phyloP scores from a whole-genome alignment of 1,140 invertebrate species.

The Drosophila dunni region DNA sequence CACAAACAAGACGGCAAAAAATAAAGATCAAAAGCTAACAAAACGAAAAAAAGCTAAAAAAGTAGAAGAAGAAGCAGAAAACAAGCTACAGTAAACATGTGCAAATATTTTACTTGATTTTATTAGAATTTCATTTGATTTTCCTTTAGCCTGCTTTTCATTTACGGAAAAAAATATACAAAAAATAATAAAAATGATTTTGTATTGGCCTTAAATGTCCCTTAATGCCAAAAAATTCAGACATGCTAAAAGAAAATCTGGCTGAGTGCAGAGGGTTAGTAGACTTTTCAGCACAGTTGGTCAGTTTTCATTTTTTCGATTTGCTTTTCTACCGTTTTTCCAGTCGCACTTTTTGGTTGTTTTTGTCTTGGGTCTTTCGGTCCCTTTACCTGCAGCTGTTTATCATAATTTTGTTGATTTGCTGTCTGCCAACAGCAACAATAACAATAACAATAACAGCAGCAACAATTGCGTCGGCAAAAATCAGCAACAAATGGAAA shows the following conservation, averaged over 20 bases:
- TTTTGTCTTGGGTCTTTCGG: constrained; percentile 39
- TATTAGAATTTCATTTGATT: constrained; percentile 57
- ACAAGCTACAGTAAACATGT: constrained; percentile 66
- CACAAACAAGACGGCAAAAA: constrained; percentile 51
- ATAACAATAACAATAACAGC: constrained; percentile 64
- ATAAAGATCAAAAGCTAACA: constrained; percentile 78
- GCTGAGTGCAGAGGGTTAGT: no score
- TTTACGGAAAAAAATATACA: constrained; percentile 39
- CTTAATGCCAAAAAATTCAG: constrained; percentile 51
- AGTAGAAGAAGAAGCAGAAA: no score
- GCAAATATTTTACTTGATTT: constrained; percentile 81
- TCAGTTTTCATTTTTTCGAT: constrained; percentile 55
- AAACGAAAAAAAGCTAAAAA: no score
- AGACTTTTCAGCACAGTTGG: constrained; percentile 52
- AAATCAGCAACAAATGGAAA: constrained; percentile 53
- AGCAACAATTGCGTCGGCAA: constrained; percentile 50
- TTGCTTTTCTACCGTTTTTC: constrained; percentile 40
- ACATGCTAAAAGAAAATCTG: not conserved
- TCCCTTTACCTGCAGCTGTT: constrained; percentile 80
- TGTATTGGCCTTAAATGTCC: constrained; percentile 69
- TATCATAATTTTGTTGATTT: constrained; percentile 83
- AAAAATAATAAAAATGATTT: constrained; percentile 53
- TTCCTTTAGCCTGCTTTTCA: not conserved
- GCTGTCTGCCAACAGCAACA: constrained; percentile 74
- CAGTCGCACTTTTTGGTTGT: constrained; percentile 28